Evolutionary conservation across 2,113 vertebrate species (phyloP).

Genomic region (Megaleporinus macrocephalus): DNA sequence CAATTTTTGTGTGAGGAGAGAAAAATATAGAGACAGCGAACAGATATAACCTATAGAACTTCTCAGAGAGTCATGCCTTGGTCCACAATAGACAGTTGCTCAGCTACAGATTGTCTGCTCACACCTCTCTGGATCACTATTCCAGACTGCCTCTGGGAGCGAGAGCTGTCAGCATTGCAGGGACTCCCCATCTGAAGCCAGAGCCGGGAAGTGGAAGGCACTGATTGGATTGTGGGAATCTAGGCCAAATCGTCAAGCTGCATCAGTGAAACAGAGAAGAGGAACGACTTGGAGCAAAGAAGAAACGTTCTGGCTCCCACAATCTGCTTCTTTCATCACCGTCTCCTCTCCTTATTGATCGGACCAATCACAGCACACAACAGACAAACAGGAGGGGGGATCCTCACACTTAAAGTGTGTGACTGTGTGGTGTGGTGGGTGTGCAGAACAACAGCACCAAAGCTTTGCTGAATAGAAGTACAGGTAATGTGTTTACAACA

Average conservation of each 20-base stretch:
- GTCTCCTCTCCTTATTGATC: constrained; percentile 40
- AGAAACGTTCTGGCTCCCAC: constrained; percentile 34
- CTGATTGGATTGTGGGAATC: constrained; percentile 53
- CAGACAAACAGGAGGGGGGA: constrained; percentile 9
- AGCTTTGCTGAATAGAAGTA: background rate
- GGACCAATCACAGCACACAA: constrained; percentile 32
- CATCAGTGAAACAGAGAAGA: constrained; percentile 39
- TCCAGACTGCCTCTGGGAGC: constrained; percentile 30
- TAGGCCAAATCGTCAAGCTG: constrained; percentile 42
- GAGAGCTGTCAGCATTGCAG: constrained; percentile 37
- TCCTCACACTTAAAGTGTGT: constrained; percentile 1
- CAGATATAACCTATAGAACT: too few species aligned
- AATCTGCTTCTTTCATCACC: constrained; percentile 14
- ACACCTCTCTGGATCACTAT: constrained; percentile 36
- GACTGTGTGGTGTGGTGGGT: constrained; percentile 29
- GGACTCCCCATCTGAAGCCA: constrained; percentile 33
- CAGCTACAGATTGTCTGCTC: constrained; percentile 29
- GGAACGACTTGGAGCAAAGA: constrained; percentile 21
- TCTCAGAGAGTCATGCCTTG: too few species aligned
- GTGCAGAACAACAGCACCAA: constrained; percentile 2
- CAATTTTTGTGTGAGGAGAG: too few species aligned
- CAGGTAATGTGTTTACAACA: too few species aligned
- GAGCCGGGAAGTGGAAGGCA: constrained; percentile 9
- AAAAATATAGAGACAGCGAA: too few species aligned
- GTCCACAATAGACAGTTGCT: background rate